Evolutionary conservation across 1,140 invertebrate genomes (phyloP), one percentile per base, ranked within the genome.

Genomic region (Listronotus oregonensis): DNA sequence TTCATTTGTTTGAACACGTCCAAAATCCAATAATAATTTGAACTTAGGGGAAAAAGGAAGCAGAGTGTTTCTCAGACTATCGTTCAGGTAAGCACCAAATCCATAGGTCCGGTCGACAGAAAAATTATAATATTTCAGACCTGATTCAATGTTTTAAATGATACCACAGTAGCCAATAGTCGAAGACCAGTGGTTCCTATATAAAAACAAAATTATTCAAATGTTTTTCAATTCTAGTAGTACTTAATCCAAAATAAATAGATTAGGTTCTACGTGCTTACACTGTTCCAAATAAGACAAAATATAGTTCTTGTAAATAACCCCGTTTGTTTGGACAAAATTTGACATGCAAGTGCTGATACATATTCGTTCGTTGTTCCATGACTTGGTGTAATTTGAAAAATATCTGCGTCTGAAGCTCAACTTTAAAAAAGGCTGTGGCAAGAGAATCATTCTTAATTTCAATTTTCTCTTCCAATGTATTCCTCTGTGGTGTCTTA

Each of bases 1-100:
- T 1, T 37, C n/a, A 21, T 50, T 14, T 57, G 14, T 18, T 12
- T 58, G 3, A 2, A 70, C 51, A 44, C 47, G 37, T 43, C 70
- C 71, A 58, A 75, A 72, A 64, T 75, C 67, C 14, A 75, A 21
- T n/a, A n/a, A 42, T 64, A 64, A 62, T 46, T 60, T 9, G 47
- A 37, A 43, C 15, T 71, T 6, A 74, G 18, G 9, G n/a, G 67
- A 67, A 47, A 72, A 34, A 0, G 68, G 70, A 11, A 68, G 69
- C 17, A 50, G 15, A 7, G 61, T 37, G 14, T 46, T 46, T 50
- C 34, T 51, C 2, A 67, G 9, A 15, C 60, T 65, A 32, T 73
- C 70, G 12, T 64, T 57, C n/a, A 72, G 60, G 40, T 71, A 73
- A 21, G 59, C 66, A 10, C 32, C 18, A 66, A 60, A 72, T 31